A percentile compares a stretch with the other conserved stretches of the same genome.
Conservation (phyloP, 2,888 invertebrate species). For the Achlya flavicornis region DNA sequence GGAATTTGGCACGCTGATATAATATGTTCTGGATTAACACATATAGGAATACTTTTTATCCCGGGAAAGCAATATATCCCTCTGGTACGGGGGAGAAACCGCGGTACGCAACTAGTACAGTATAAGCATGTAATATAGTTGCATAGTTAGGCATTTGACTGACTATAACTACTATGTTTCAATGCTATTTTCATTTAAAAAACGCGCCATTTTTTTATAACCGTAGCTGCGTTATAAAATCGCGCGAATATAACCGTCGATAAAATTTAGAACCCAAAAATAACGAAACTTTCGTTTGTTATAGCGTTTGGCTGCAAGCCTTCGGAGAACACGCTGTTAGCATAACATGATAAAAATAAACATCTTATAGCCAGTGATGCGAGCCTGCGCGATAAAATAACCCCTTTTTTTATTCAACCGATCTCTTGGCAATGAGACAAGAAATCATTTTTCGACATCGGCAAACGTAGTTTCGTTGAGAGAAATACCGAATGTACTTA, state of each 20-base stretch:
- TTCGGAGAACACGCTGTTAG: background rate
- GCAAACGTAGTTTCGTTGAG: slow-evolving; percentile 15
- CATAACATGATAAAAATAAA: slow-evolving; percentile 49
- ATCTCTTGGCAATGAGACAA: slow-evolving; percentile 74
- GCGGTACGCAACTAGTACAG: too few relatives aligned
- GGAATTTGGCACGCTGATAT: too few relatives aligned
- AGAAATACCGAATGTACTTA: slow-evolving; percentile 9
- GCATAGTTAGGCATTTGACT: too few relatives aligned
- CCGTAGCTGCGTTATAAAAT: background rate
- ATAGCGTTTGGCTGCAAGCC: background rate
- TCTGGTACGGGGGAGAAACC: too few relatives aligned
- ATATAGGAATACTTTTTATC: too few relatives aligned
- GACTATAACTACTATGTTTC: too few relatives aligned
- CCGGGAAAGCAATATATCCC: too few relatives aligned
- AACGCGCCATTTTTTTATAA: too few relatives aligned
- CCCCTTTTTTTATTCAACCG: slow-evolving; percentile 67
- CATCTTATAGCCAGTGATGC: slow-evolving; percentile 38
- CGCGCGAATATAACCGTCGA: background rate
- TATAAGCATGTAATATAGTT: too few relatives aligned
- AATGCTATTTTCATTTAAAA: too few relatives aligned
- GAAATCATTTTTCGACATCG: slow-evolving; percentile 61
- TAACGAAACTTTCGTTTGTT: background rate
- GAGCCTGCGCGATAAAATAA: slow-evolving; percentile 66
- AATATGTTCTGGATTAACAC: too few relatives aligned
- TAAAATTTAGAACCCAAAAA: background rate